Conservation (phyloP, 2,888 invertebrate genomes). For the Phrixothrix hirtus region DNA sequence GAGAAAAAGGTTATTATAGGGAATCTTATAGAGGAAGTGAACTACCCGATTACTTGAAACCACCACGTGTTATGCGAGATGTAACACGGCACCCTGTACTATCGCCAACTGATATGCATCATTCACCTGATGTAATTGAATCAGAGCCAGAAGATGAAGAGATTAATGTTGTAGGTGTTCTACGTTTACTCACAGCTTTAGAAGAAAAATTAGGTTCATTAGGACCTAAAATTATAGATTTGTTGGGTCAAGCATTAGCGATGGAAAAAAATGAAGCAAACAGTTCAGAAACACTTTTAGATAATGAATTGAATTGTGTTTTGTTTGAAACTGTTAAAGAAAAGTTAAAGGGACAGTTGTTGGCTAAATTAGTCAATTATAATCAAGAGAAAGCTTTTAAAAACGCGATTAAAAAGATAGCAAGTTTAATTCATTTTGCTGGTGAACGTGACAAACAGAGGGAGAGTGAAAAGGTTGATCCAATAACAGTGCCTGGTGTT, state of each 20-base stretch:
- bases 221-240: slow-evolving; percentile 76
- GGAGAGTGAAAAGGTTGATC: slow-evolving; percentile 51
- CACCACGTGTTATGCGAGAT: slow-evolving; percentile 49
- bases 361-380: slow-evolving; percentile 62
- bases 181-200: slow-evolving; percentile 76
- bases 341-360: slow-evolving; percentile 77
- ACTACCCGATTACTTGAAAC: slow-evolving; percentile 43
- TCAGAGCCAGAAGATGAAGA: slow-evolving; percentile 59
- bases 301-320: slow-evolving; percentile 73
- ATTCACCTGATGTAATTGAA: slow-evolving; percentile 4
- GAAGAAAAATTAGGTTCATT: slow-evolving; percentile 84
- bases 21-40: slow-evolving; percentile 25
- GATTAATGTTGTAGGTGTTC: slow-evolving; percentile 66
- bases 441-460: slow-evolving; percentile 54
- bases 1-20: slow-evolving; percentile 28
- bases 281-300: slow-evolving; percentile 73
- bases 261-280: slow-evolving; percentile 76
- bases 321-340: slow-evolving; percentile 85
- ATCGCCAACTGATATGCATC: slow-evolving; percentile 18
- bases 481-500: slow-evolving; percentile 67
- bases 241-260: slow-evolving; percentile 76
- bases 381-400: slow-evolving; percentile 72
- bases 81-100: slow-evolving; percentile 45
- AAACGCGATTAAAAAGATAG: slow-evolving; percentile 75
- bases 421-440: slow-evolving; percentile 72